A percentile compares a stretch with the other conserved stretches of the same genome.
phyloP scores from a whole-genome alignment of 2,888 invertebrate species.

The Philereme transversata region DNA sequence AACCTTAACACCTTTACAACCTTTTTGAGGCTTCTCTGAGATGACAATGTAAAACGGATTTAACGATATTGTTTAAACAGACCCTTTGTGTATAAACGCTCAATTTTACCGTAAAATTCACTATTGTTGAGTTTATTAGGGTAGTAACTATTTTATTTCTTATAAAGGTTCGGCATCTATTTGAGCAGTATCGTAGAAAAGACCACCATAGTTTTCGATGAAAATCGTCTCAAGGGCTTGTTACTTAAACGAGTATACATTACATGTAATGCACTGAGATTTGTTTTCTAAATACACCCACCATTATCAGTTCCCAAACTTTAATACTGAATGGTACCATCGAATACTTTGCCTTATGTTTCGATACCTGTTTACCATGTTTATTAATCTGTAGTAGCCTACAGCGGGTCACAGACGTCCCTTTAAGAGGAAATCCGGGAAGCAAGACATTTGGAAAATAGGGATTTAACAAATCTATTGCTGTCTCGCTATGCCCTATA shows the following conservation, averaged over 20 bases:
- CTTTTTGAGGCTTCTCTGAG: conserved; percentile 41
- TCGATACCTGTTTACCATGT: too few relatives aligned
- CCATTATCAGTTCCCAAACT: conserved; percentile 19
- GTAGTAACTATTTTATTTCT: conserved; percentile 20
- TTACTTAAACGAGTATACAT: neutral
- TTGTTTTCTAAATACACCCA: conserved; percentile 12
- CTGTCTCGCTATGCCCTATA: too few relatives aligned
- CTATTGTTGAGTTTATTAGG: conserved; percentile 26
- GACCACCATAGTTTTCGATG: conserved; percentile 8
- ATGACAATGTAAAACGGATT: conserved; percentile 35
- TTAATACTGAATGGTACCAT: too few relatives aligned
- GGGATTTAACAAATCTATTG: too few relatives aligned
- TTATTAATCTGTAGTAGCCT: too few relatives aligned
- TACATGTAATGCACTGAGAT: too few relatives aligned
- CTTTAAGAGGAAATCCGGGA: neutral
- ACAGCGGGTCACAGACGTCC: neutral
- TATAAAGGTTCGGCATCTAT: conserved; percentile 2
- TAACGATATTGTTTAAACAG: conserved; percentile 32
- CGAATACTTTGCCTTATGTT: too few relatives aligned
- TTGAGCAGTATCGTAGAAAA: neutral
- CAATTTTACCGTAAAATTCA: conserved; percentile 28
- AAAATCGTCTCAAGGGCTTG: neutral
- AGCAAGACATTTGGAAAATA: too few relatives aligned
- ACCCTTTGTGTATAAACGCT: conserved; percentile 30
- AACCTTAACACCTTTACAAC: conserved; percentile 60